Evolutionary conservation across 2,888 invertebrate genomes (phyloP).

Genomic region (Microctonus aethiopoides): DNA sequence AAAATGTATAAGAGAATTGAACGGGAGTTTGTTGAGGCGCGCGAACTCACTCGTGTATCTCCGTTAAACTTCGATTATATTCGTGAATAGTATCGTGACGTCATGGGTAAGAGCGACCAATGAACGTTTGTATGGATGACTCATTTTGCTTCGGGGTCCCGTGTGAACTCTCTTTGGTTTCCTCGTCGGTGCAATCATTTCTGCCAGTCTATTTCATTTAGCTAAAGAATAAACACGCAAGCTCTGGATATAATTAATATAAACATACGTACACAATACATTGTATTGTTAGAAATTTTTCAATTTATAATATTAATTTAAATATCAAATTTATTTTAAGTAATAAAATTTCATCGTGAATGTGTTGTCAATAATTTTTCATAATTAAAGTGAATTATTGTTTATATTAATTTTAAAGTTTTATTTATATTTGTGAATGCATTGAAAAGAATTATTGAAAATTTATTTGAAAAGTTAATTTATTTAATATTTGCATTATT

Average conservation of each 20-base stretch:
- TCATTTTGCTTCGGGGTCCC: slow-evolving; percentile 53
- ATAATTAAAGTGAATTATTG: too few species aligned
- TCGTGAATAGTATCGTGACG: slow-evolving; percentile 44
- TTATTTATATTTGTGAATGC: too few species aligned
- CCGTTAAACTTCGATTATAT: neutral
- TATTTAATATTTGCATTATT: too few species aligned
- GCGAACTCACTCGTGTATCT: slow-evolving; percentile 21
- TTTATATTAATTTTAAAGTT: too few species aligned
- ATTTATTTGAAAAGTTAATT: too few species aligned
- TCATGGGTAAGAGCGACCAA: slow-evolving; percentile 50
- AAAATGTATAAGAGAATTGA: neutral
- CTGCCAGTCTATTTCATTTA: slow-evolving; percentile 40
- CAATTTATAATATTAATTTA: too few species aligned
- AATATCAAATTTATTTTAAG: too few species aligned
- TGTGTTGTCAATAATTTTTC: too few species aligned
- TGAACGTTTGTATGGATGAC: slow-evolving; percentile 48
- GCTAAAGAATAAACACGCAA: neutral
- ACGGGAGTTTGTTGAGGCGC: slow-evolving; percentile 34
- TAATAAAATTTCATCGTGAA: too few species aligned
- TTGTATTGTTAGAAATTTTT: too few species aligned
- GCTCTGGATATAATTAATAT: neutral
- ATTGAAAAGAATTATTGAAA: too few species aligned
- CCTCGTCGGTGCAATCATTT: slow-evolving; percentile 45
- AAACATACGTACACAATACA: neutral
- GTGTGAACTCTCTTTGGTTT: slow-evolving; percentile 56